phyloP scores from a whole-genome alignment of 2,113 vertebrate genomes.

The Eulacestoma nigropectus region DNA sequence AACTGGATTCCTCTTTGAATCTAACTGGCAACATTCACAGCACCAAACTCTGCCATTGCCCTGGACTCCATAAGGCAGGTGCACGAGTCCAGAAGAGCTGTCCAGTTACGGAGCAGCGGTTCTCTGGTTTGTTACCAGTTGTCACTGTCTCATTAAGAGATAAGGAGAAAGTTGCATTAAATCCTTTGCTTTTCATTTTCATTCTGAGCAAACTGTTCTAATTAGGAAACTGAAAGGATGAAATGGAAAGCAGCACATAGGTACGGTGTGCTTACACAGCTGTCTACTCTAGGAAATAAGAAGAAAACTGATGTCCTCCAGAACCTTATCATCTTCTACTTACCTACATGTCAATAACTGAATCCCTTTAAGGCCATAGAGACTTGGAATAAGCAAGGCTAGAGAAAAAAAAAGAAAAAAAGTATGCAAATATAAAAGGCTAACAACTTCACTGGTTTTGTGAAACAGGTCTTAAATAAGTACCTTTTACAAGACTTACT shows the following conservation, averaged over 20 bases:
- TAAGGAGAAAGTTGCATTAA: not conserved
- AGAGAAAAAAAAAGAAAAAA: not conserved
- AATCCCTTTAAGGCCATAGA: not conserved
- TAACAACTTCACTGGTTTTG: not conserved
- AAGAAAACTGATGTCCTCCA: not conserved
- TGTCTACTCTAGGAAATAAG: not conserved
- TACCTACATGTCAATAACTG: not conserved
- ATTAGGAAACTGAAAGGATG: not conserved
- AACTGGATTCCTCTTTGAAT: not conserved
- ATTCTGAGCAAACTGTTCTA: not conserved
- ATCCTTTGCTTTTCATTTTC: not conserved
- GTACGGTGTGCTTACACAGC: not conserved
- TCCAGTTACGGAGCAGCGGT: not conserved
- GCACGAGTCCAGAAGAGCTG: not conserved
- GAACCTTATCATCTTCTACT: not conserved
- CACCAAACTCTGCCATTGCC: not conserved
- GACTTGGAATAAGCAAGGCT: not conserved
- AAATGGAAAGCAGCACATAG: not conserved
- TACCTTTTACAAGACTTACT: not conserved
- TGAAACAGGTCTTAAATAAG: not conserved
- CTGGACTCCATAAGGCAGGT: not conserved
- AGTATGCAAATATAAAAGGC: not conserved
- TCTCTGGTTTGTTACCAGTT: not conserved
- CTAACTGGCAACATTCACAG: not conserved
- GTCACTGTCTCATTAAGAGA: not conserved